Evolutionary conservation across 1,140 invertebrate species (phyloP).

Genomic region (Megalonaias nervosa): DNA sequence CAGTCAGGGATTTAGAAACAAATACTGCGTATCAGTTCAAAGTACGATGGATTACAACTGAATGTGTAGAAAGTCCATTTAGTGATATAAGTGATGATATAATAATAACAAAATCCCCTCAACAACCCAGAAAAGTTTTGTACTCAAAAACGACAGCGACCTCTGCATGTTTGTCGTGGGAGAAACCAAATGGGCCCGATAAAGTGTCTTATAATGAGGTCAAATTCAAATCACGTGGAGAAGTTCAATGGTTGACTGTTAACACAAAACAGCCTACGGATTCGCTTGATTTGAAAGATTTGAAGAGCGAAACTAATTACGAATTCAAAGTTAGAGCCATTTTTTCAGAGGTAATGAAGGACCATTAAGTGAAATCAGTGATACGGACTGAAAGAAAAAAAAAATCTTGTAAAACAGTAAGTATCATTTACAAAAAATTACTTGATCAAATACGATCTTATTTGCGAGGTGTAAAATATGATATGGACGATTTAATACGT

Average conservation of each 20-base stretch:
- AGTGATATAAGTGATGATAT: no score
- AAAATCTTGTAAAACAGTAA: no score
- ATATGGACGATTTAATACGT: no score
- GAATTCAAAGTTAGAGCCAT: slow-evolving; percentile 1
- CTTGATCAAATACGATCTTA: no score
- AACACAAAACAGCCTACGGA: not conserved
- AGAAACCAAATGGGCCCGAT: not conserved
- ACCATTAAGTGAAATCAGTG: slow-evolving; percentile 1
- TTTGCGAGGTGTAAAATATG: no score
- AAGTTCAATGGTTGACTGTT: not conserved
- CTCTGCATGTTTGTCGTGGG: not conserved
- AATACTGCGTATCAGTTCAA: no score
- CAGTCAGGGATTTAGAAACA: no score
- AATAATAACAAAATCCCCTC: not conserved
- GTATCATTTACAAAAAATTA: no score
- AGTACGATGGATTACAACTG: no score
- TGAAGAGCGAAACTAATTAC: not conserved
- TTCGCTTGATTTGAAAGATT: not conserved
- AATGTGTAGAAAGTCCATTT: no score
- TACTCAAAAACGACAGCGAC: not conserved
- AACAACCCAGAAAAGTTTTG: not conserved
- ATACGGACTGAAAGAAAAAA: not conserved
- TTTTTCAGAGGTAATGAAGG: not conserved
- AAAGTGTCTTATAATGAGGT: not conserved
- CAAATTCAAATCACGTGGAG: not conserved